Conservation (phyloP, 2,888 invertebrate species). For the Phasia obesa region DNA sequence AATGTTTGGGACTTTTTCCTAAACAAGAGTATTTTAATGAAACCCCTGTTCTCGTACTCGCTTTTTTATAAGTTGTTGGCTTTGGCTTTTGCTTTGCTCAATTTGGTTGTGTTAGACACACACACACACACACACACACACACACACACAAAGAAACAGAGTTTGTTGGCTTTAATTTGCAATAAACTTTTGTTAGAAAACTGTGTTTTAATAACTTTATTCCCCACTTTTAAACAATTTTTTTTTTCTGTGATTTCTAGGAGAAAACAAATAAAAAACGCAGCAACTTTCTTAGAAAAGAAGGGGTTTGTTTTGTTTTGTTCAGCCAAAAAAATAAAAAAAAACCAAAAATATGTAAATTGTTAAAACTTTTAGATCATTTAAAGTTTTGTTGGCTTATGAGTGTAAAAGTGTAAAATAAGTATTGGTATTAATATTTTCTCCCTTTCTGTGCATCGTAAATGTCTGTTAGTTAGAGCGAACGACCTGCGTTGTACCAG, state of each 20-base stretch:
- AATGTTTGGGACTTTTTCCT: constrained; percentile 65
- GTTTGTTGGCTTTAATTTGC: constrained; percentile 71
- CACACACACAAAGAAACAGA: constrained; percentile 26
- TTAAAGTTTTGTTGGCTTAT: constrained; percentile 68
- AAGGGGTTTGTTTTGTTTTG: constrained; percentile 65
- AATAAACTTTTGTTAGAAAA: constrained; percentile 69
- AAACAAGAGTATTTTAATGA: constrained; percentile 49
- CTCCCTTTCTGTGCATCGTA: constrained; percentile 27
- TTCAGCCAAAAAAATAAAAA: constrained; percentile 37
- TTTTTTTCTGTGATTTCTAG: constrained; percentile 35
- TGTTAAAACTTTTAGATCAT: constrained; percentile 71
- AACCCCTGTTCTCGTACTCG: constrained; percentile 52
- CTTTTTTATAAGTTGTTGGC: constrained; percentile 36
- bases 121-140: neutral
- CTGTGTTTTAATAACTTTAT: constrained; percentile 71
- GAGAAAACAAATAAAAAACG: constrained; percentile 65
- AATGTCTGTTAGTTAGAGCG: constrained; percentile 33
- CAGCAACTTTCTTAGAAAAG: constrained; percentile 70
- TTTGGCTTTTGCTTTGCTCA: constrained; percentile 43
- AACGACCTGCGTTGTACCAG: constrained; percentile 52
- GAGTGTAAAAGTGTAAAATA: constrained; percentile 50
- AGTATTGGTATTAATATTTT: constrained; percentile 16
- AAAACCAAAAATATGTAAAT: constrained; percentile 59
- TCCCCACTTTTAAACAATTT: constrained; percentile 66
- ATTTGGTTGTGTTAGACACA: constrained; percentile 55